Percentiles rank a stretch among this genome's conserved stretches.
Conservation (phyloP, 2,888 invertebrate species). For the Scaeva pyrastri region DNA sequence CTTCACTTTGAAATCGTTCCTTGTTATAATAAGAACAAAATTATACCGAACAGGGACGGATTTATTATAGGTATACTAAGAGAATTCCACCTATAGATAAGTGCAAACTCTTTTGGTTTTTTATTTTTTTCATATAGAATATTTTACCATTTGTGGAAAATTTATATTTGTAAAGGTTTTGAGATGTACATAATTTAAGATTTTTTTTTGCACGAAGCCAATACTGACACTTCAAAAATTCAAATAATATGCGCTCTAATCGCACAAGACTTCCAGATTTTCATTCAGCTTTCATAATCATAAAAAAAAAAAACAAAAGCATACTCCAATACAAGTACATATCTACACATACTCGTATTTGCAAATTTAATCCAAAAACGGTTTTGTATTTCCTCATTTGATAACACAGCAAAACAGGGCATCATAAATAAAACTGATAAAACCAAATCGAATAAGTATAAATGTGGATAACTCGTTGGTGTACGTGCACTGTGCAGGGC, state of each 20-base stretch:
- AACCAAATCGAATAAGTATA: constrained; percentile 54
- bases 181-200: no score
- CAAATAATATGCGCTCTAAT: neutral
- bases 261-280: neutral
- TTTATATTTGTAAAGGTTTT: no score
- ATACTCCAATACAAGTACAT: constrained; percentile 3
- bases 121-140: no score
- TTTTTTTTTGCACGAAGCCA: no score
- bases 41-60: no score
- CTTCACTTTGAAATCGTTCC: no score
- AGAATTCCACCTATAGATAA: no score
- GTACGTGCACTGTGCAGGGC: neutral
- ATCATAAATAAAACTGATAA: constrained; percentile 66
- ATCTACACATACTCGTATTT: constrained; percentile 40
- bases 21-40: no score
- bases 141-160: no score
- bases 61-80: no score
- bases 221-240: neutral
- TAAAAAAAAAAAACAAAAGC: neutral
- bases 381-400: constrained; percentile 63
- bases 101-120: no score
- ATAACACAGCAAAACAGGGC: constrained; percentile 55
- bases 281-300: neutral
- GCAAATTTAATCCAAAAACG: constrained; percentile 61
- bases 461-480: constrained; percentile 1